Evolutionary conservation across 2,797 vertebrate genomes (phyloP).

Genomic region (Cossypha heuglini): DNA sequence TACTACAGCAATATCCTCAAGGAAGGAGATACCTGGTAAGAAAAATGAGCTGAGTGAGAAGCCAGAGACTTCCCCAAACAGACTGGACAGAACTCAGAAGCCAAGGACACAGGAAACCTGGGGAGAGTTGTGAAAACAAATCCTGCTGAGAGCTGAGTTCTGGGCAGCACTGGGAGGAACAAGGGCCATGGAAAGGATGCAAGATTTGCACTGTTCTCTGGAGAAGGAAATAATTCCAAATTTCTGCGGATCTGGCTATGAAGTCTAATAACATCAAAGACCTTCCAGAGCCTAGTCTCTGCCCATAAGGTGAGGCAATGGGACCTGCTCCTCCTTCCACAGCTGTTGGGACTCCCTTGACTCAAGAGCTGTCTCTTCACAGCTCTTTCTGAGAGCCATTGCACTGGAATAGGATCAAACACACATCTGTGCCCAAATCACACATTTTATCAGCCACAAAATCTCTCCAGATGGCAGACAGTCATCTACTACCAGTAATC

Average conservation of each 20-base stretch:
- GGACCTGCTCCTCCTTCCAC: neutral
- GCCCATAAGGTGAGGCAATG: accelerated
- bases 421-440: neutral
- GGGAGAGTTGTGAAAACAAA: accelerated
- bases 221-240: neutral
- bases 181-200: neutral
- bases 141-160: neutral
- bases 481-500: neutral
- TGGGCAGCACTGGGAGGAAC: accelerated
- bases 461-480: constrained; percentile 24
- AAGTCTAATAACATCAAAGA: neutral
- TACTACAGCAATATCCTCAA: neutral
- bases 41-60: neutral
- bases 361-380: neutral
- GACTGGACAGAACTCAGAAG: neutral
- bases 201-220: neutral
- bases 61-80: neutral
- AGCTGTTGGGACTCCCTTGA: neutral
- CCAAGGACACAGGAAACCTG: neutral
- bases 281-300: neutral
- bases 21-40: neutral
- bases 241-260: neutral
- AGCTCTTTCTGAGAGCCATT: neutral
- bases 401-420: neutral
- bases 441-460: neutral